Evolutionary conservation across 2,888 invertebrate genomes (phyloP).

Genomic region (Euclidia mi): DNA sequence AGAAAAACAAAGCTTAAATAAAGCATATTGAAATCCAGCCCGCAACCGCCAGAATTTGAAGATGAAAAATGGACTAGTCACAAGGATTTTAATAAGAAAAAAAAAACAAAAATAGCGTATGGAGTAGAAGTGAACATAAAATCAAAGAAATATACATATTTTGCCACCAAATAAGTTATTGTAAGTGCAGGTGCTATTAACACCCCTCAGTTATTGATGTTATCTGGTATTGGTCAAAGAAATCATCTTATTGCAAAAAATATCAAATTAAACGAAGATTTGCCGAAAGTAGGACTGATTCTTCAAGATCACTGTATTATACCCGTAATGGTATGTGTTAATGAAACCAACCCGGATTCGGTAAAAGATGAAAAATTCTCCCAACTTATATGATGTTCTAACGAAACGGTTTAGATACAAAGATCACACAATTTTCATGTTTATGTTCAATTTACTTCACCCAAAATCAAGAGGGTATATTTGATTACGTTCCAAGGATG

Average conservation of each 20-base stretch:
- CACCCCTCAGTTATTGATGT: conserved; percentile 85
- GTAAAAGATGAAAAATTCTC: conserved; percentile 68
- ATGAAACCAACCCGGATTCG: conserved; percentile 61
- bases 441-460: conserved; percentile 76
- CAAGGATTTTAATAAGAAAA: conserved; percentile 32
- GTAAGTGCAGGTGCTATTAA: conserved; percentile 84
- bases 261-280: conserved; percentile 74
- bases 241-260: conserved; percentile 71
- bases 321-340: conserved; percentile 73
- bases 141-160: conserved; percentile 5
- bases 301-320: conserved; percentile 87
- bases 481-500: conserved; percentile 87
- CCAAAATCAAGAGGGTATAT: conserved; percentile 89
- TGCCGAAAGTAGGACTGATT: conserved; percentile 85
- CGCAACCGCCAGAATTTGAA: conserved; percentile 64
- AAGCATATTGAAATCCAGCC: conserved; percentile 76
- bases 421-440: conserved; percentile 66
- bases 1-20: conserved; percentile 90
- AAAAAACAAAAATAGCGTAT: conserved; percentile 15
- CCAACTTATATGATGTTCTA: conserved; percentile 7
- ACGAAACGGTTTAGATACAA: conserved; percentile 49
- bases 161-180: conserved; percentile 81
- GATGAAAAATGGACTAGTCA: conserved; percentile 61
- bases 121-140: conserved; percentile 31
- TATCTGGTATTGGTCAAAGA: conserved; percentile 87